phyloP scores from a whole-genome alignment of 1,140 invertebrate species.

The Ceratoteleas bidentatus region DNA sequence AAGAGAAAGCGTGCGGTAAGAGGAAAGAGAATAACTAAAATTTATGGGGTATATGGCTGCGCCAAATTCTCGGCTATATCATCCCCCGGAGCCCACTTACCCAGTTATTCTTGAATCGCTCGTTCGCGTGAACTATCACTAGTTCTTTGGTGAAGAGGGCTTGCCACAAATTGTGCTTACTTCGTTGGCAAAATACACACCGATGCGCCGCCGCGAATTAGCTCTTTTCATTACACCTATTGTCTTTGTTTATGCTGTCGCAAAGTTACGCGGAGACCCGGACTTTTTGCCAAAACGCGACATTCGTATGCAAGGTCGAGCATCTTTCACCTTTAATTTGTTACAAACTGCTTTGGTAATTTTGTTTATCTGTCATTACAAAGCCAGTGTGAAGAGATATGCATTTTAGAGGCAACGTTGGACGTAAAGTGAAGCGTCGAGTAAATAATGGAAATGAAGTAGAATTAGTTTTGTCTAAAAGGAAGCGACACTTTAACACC shows the following conservation, averaged over 20 bases:
- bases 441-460: no score
- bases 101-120: constrained; percentile 69
- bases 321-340: neutral
- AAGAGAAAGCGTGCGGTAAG: constrained; percentile 62
- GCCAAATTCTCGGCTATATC: constrained; percentile 69
- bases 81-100: constrained; percentile 69
- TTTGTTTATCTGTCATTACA: no score
- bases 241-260: constrained; percentile 5
- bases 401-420: no score
- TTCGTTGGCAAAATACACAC: constrained; percentile 56
- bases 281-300: no score
- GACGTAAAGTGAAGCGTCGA: no score
- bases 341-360: neutral
- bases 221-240: constrained; percentile 23
- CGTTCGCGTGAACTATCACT: constrained; percentile 66
- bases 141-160: constrained; percentile 56
- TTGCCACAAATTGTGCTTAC: constrained; percentile 63
- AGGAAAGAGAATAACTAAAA: constrained; percentile 69
- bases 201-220: constrained; percentile 20
- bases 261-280: no score
- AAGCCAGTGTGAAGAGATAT: no score
- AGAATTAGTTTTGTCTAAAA: no score
- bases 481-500: no score
- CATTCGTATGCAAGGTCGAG: neutral
- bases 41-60: constrained; percentile 69